phyloP scores from a whole-genome alignment of 1,140 invertebrate genomes.

The Drosophila seguyi region DNA sequence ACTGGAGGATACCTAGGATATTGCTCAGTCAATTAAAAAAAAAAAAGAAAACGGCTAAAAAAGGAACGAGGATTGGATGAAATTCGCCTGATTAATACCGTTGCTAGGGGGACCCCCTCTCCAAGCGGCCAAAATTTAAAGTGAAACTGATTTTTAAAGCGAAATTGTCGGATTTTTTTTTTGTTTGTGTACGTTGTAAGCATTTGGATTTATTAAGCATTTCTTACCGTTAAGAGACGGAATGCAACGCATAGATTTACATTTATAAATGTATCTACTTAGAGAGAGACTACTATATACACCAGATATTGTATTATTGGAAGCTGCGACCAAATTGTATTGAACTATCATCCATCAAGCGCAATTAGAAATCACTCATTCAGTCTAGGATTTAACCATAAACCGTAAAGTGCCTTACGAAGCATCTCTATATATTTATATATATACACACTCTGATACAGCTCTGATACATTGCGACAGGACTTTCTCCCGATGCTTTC shows the following conservation, averaged over 20 bases:
- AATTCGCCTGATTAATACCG: constrained; percentile 5
- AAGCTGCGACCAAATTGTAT: constrained; percentile 57
- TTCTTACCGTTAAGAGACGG: constrained; percentile 24
- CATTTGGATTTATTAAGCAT: constrained; percentile 38
- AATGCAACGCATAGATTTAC: constrained; percentile 15
- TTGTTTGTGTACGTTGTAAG: constrained; percentile 10
- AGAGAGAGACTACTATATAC: constrained; percentile 22
- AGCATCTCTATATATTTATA: constrained; percentile 46
- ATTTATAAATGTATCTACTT: constrained; percentile 18
- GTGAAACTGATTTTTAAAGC: constrained; percentile 49
- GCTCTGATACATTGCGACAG: constrained; percentile 2
- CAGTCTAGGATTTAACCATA: constrained; percentile 17
- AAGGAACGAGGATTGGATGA: background rate
- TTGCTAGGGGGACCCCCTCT: constrained; percentile 16
- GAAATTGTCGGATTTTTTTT: constrained; percentile 6
- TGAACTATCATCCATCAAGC: constrained; percentile 47
- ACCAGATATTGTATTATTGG: constrained; percentile 28
- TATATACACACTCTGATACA: constrained; percentile 23
- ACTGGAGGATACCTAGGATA: constrained; percentile 21
- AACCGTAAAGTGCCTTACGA: constrained; percentile 69
- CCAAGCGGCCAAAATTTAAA: constrained; percentile 56
- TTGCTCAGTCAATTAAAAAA: constrained; percentile 76
- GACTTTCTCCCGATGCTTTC: constrained; percentile 12
- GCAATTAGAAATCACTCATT: constrained; percentile 72
- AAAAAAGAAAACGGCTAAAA: background rate